Evolutionary conservation across 2,797 vertebrate genomes (phyloP).

Genomic region (Lepilemur ruficaudatus): DNA sequence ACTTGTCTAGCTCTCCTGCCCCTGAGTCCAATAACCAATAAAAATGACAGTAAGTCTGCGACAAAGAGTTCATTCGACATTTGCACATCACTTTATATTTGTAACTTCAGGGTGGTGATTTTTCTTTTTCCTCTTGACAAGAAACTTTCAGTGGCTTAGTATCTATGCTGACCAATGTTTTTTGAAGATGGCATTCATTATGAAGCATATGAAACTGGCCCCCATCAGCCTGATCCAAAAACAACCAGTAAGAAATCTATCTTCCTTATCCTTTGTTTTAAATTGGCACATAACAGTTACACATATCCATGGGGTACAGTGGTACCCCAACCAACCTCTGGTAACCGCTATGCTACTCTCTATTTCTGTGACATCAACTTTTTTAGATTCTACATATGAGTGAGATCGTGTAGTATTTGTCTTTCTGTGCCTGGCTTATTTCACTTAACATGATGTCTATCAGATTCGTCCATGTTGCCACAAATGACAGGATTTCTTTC

Average conservation of each 20-base stretch:
- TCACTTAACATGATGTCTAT: background rate
- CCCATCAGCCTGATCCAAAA: conserved; percentile 62
- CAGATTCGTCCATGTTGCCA: background rate
- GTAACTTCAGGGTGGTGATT: background rate
- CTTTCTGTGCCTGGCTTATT: background rate
- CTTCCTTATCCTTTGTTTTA: background rate
- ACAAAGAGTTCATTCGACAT: background rate
- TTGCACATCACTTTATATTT: background rate
- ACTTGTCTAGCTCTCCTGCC: background rate
- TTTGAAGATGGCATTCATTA: conserved; percentile 72
- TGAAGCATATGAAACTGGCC: background rate
- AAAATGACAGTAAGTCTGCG: background rate
- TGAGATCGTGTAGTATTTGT: background rate
- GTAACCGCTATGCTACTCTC: background rate
- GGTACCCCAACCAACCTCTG: too few species aligned
- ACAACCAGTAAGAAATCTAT: conserved; percentile 51
- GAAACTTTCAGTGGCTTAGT: background rate
- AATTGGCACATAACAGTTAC: background rate
- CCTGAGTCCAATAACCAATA: background rate
- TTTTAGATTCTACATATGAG: background rate
- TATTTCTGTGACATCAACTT: background rate
- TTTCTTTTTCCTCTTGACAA: background rate
- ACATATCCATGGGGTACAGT: background rate
- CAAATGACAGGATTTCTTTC: background rate
- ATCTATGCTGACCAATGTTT: background rate